These are phyloP conservation scores for Chrysochloris asiatica DNA, from an alignment of 2,113 vertebrate genomes.

Conservation along the genomic window DNA sequence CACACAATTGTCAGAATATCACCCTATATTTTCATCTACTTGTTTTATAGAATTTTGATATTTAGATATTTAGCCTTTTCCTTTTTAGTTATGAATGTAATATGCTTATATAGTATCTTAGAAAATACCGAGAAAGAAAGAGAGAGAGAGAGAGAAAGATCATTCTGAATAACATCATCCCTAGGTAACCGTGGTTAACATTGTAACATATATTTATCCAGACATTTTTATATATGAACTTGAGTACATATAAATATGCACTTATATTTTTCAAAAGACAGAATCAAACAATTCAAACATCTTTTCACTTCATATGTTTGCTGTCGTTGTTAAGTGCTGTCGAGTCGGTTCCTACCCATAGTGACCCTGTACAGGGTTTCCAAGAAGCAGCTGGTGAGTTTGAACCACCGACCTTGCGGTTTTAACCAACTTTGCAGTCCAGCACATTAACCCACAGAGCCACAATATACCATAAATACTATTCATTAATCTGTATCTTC, in stretches of 20 bases:
- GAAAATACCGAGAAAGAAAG: not conserved
- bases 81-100: slow-evolving; percentile 28
- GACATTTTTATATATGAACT: not conserved
- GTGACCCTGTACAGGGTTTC: too few relatives aligned
- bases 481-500: not conserved
- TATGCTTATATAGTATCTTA: not conserved
- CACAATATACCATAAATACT: not conserved
- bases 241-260: not conserved
- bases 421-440: too few relatives aligned
- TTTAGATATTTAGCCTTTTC: not conserved
- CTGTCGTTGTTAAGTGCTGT: too few relatives aligned
- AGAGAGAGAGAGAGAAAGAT: not conserved
- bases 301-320: not conserved
- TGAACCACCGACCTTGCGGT: too few relatives aligned
- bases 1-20: not conserved
- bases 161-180: not conserved
- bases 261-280: slow-evolving; percentile 40
- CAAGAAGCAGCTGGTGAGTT: too few relatives aligned
- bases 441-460: too few relatives aligned
- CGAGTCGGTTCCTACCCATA: too few relatives aligned
- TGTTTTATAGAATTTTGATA: not conserved
- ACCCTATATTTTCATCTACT: not conserved
- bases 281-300: not conserved
- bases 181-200: not conserved
- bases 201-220: not conserved